phyloP scores from a whole-genome alignment of 2,797 vertebrate species.

The Lateolabrax maculatus region DNA sequence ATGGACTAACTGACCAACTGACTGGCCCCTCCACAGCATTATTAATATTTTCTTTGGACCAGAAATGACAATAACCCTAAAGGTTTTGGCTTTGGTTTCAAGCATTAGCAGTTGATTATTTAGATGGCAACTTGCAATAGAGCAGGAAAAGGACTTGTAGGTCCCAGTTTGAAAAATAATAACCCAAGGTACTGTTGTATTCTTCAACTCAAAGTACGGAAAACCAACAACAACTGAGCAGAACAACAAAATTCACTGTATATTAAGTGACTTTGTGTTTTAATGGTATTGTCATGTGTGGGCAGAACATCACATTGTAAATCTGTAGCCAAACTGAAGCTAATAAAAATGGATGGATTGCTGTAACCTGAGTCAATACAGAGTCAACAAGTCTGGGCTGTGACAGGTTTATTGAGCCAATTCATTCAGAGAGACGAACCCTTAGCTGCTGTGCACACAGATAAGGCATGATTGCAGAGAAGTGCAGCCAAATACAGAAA shows the following conservation, averaged over 20 bases:
- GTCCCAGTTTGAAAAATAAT: not conserved
- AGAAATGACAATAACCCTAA: too few relatives aligned
- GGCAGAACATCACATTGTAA: constrained; percentile 46
- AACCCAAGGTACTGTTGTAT: not conserved
- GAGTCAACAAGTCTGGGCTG: constrained; percentile 71
- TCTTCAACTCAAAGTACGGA: not conserved
- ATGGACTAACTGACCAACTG: too few relatives aligned
- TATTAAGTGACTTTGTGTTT: constrained; percentile 48
- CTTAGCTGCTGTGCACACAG: constrained; percentile 70
- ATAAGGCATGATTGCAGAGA: constrained; percentile 64
- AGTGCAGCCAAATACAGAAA: constrained; percentile 65
- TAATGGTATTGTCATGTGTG: constrained; percentile 50
- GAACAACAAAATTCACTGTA: constrained; percentile 1
- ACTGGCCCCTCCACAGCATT: too few relatives aligned
- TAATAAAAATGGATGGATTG: constrained; percentile 73
- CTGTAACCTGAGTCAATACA: constrained; percentile 62
- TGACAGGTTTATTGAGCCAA: constrained; percentile 76
- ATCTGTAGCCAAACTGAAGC: constrained; percentile 54
- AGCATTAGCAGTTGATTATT: not conserved
- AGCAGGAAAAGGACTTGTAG: not conserved
- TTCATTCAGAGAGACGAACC: constrained; percentile 62
- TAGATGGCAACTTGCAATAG: not conserved
- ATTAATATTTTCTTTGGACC: too few relatives aligned
- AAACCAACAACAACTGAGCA: constrained; percentile 5
- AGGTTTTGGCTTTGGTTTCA: not conserved